phyloP scores from a whole-genome alignment of 1,140 invertebrate species.

The Panagrolaimus sp. region DNA sequence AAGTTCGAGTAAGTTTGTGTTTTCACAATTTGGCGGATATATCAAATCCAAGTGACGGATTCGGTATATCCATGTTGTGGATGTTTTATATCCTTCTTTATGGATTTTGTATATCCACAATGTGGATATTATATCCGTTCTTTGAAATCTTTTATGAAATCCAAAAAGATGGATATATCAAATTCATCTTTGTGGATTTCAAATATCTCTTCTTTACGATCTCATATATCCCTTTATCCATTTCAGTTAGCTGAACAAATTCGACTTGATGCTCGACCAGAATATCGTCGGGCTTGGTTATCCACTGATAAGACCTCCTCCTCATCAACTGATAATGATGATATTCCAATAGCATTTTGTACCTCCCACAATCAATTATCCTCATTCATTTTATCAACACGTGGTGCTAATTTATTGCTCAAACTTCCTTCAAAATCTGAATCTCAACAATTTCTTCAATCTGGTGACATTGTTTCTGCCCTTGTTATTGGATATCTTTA shows the following conservation, averaged over 20 bases:
- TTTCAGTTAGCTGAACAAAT: conserved; percentile 30
- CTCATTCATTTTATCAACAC: conserved; percentile 31
- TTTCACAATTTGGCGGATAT: background rate
- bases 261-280: conserved; percentile 36
- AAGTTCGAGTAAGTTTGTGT: conserved; percentile 29
- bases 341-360: conserved; percentile 22
- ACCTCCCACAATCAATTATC: conserved; percentile 35
- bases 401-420: conserved; percentile 36
- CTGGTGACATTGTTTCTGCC: conserved; percentile 30
- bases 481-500: conserved; percentile 34
- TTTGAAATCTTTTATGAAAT: background rate
- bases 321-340: background rate
- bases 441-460: conserved; percentile 1
- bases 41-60: background rate
- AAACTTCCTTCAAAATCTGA: conserved; percentile 31
- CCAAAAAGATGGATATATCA: background rate
- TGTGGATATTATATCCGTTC: too few species aligned
- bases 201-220: background rate
- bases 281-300: conserved; percentile 38
- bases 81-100: too few species aligned
- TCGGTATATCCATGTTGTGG: too few species aligned
- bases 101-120: too few species aligned
- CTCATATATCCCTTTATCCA: background rate
- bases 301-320: background rate
- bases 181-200: background rate